Evolutionary conservation across 2,888 invertebrate species (phyloP).

Genomic region (Galerucella calmariensis): DNA sequence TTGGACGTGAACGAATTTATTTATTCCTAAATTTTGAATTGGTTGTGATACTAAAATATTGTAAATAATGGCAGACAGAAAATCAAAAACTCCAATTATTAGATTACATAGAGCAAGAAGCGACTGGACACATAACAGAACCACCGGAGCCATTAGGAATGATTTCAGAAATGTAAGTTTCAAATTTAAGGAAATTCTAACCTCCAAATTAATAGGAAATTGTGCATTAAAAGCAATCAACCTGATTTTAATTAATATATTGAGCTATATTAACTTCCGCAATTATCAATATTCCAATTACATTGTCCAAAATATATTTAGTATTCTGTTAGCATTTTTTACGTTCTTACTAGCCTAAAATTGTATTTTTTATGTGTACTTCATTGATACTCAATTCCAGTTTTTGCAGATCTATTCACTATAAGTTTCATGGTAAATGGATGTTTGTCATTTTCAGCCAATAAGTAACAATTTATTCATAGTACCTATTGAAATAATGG

Average conservation of each 20-base stretch:
- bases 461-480: no score
- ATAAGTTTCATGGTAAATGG: no score
- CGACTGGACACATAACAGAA: constrained; percentile 34
- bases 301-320: background rate
- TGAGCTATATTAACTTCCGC: background rate
- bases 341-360: no score
- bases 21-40: constrained; percentile 1
- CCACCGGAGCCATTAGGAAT: constrained; percentile 33
- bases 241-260: background rate
- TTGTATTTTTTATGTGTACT: no score
- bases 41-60: background rate
- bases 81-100: constrained; percentile 9
- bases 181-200: constrained; percentile 18
- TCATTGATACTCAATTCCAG: no score
- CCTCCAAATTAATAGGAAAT: constrained; percentile 26
- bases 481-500: no score
- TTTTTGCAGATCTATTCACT: no score
- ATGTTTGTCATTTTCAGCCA: no score
- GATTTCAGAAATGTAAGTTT: constrained; percentile 42
- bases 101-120: constrained; percentile 40
- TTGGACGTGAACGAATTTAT: background rate
- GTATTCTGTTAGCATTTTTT: no score
- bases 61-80: constrained; percentile 34
- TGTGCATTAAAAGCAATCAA: background rate
- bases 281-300: background rate